Percentiles rank a stretch among this genome's conserved stretches.
These are phyloP conservation scores for Notolepis coatsorum DNA, from an alignment of 2,797 vertebrate genomes.

Conservation along the genomic window DNA sequence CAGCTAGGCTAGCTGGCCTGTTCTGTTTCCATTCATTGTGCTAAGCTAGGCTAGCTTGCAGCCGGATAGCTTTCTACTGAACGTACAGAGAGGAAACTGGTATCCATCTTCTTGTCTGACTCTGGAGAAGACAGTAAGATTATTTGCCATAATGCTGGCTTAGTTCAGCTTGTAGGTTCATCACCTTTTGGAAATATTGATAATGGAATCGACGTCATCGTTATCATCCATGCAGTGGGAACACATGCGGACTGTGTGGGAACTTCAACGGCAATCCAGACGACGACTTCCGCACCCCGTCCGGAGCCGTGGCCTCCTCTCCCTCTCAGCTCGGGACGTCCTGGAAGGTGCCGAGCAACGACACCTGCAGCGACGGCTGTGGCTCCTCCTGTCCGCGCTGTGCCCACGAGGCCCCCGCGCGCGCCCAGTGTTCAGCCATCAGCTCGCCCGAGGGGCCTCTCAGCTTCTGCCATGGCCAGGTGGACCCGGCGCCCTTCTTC, in stretches of 20 bases:
- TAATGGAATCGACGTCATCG: too few relatives aligned
- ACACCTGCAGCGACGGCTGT: constrained; percentile 68
- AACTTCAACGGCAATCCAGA: constrained; percentile 80
- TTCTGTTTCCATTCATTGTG: too few relatives aligned
- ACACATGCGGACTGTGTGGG: constrained; percentile 82
- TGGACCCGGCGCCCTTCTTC: constrained; percentile 75
- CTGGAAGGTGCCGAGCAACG: constrained; percentile 72
- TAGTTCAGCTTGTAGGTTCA: too few relatives aligned
- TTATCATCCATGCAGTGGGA: constrained; percentile 34
- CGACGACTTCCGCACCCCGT: constrained; percentile 78
- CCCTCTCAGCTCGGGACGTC: constrained; percentile 65
- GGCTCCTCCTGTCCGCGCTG: constrained; percentile 61
- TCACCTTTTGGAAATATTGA: too few relatives aligned
- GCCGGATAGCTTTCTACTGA: too few relatives aligned
- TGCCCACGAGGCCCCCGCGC: fast-evolving
- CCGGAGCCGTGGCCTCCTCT: background rate
- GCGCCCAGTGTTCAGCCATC: constrained; percentile 75
- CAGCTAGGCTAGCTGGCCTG: too few relatives aligned
- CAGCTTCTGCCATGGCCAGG: constrained; percentile 63
- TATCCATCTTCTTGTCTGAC: too few relatives aligned
- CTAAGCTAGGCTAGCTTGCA: too few relatives aligned
- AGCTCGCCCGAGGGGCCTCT: constrained; percentile 70
- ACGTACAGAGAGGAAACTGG: too few relatives aligned
- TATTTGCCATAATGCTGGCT: too few relatives aligned
- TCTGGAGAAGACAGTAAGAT: too few relatives aligned